Conservation (phyloP, 1,140 invertebrate genomes). For the Pseudobourletiella spinata region DNA sequence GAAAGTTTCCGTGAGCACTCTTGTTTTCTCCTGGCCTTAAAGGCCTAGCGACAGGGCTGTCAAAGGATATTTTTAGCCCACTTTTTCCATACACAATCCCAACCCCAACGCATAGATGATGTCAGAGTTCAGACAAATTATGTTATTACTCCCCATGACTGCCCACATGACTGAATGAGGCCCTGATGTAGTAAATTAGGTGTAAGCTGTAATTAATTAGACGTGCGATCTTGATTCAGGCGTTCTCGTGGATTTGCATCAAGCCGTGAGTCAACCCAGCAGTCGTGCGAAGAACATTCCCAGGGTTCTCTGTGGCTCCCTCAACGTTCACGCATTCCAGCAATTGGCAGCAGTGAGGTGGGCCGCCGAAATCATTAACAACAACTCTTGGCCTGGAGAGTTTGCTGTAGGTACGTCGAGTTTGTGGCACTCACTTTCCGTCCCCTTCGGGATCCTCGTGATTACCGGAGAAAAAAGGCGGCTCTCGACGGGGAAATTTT, state of each 20-base stretch:
- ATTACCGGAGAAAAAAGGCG: too few relatives aligned
- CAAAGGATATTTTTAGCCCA: background rate
- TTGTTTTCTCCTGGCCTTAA: too few relatives aligned
- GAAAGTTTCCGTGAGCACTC: too few relatives aligned
- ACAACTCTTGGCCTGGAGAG: conserved; percentile 34
- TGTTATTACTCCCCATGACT: background rate
- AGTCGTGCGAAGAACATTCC: conserved; percentile 18
- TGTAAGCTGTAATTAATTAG: background rate
- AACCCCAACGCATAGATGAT: too few relatives aligned
- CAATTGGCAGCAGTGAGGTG: conserved; percentile 32
- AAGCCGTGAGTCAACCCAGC: conserved; percentile 6
- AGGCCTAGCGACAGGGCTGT: too few relatives aligned
- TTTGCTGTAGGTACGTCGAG: conserved; percentile 31
- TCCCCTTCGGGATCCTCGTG: too few relatives aligned
- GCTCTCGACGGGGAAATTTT: too few relatives aligned
- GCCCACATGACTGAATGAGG: background rate
- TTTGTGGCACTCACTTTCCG: too few relatives aligned
- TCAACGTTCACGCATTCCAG: conserved; percentile 34
- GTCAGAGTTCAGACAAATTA: too few relatives aligned
- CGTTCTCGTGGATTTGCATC: conserved; percentile 33
- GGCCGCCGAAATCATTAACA: conserved; percentile 34
- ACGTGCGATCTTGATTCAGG: too few relatives aligned
- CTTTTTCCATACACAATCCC: background rate
- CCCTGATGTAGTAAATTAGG: background rate
- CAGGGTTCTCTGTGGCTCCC: conserved; percentile 21